Evolutionary conservation across 2,797 vertebrate genomes (phyloP), one percentile per base, ranked within the genome.

Genomic region (Margarornis squamiger): DNA sequence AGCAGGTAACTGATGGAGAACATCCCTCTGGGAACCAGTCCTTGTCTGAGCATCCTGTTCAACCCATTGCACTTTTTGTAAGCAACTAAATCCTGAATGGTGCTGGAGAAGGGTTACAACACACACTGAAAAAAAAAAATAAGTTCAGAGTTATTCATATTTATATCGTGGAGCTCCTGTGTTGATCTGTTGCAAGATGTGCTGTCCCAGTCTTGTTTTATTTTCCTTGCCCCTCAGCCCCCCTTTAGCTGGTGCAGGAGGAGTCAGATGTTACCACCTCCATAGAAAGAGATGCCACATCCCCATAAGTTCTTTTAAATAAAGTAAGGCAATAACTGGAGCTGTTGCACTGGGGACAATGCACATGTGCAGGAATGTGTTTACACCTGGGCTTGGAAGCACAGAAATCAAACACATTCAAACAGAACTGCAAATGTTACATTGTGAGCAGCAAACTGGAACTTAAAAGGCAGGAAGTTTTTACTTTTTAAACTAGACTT

Each of bases 221-320:
- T 26, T 14, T 6, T 14, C 9, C 9, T 45, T 61, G 6, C 14
- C 9, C 12, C 4, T 67, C 17, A 23, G 19, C 2, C 10, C 2
- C 3, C 3, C 18, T 23, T 43, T 17, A 29, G 24, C 12, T 4
- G 5, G 29, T 36, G 24, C 3, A 9, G 19, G 21, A 34, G 34
- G 17, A 54, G 21, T 20, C 12, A 7, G 8, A 9, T 74, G 18
- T 52, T 80, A 6, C 43, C 7, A 29, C 5, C 9, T 59, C 54
- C 2, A 1, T 3, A 8, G 29, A 20, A 39, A 55, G 45, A 75
- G 22, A 7, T 4, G 5, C 6, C 8, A 8, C 18, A 7, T 10
- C 5, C 19, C 7, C n/a, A 43, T 7, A 9, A 29, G 14, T 14
- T 26, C 14, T 46, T 75, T 66, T 34, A 73, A 65, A 3, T 7